These are phyloP conservation scores for Sepiola atlantica DNA, from an alignment of 2,888 invertebrate species.

Conservation along the genomic window DNA sequence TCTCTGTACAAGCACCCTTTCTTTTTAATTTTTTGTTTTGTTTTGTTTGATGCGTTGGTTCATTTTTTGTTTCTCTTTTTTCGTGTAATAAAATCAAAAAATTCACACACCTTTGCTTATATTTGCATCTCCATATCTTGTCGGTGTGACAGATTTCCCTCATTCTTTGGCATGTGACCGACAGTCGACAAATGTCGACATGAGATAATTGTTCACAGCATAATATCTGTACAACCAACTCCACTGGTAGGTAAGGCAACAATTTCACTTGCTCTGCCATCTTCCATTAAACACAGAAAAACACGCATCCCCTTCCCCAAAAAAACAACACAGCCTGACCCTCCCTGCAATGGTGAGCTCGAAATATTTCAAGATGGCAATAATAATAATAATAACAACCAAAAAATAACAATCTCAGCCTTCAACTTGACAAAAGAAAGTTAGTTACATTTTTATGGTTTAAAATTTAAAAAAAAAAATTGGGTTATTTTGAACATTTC, in stretches of 20 bases:
- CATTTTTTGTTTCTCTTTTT: no score
- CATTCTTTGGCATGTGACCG: slow-evolving; percentile 19
- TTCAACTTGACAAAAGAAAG: neutral
- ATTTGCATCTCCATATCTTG: slow-evolving; percentile 39
- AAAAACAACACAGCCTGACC: neutral
- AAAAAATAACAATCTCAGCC: no score
- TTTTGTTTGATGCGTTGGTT: no score
- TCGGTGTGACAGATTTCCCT: slow-evolving; percentile 36
- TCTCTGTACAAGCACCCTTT: no score
- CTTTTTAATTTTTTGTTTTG: no score
- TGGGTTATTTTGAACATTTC: no score
- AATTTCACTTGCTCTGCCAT: slow-evolving; percentile 35
- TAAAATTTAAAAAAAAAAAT: no score
- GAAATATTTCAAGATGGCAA: neutral
- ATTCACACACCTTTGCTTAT: neutral
- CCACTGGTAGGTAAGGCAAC: slow-evolving; percentile 34
- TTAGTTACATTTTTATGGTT: neutral
- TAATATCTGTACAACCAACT: slow-evolving; percentile 12
- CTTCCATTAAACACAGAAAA: no score
- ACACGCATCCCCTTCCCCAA: neutral
- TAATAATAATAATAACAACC: no score
- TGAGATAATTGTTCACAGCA: slow-evolving; percentile 24
- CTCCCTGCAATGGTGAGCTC: neutral
- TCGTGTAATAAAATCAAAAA: no score
- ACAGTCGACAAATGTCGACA: slow-evolving; percentile 33